A percentile compares a stretch with the other conserved stretches of the same genome.
Conservation (phyloP, 2,113 vertebrate genomes). For the Cavia aperea region DNA sequence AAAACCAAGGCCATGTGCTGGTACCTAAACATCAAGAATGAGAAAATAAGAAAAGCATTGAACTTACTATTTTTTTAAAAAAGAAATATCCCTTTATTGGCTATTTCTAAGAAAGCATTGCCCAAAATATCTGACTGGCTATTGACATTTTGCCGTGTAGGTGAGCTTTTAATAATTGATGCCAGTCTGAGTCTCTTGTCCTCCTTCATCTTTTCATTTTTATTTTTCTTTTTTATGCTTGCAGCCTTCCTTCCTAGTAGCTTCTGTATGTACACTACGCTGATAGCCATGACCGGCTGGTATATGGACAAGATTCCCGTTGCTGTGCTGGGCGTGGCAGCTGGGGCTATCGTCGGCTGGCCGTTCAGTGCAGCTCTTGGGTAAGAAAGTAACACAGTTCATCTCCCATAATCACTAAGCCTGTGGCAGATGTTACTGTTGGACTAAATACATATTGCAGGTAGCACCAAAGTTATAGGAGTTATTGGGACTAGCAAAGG, state of each 20-base stretch:
- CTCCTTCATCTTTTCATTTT: not conserved
- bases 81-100: not conserved
- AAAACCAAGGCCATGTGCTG: not conserved
- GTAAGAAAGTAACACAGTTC: constrained; percentile 74
- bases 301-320: constrained; percentile 89
- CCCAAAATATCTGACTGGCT: not conserved
- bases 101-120: not conserved
- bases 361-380: constrained; percentile 93
- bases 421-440: not conserved
- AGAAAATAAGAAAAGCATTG: constrained; percentile 23
- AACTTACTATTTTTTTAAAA: not conserved
- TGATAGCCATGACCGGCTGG: constrained; percentile 96
- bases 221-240: not conserved
- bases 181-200: not conserved
- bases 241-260: constrained; percentile 95
- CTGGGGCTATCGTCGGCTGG: constrained; percentile 92
- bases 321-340: constrained; percentile 89
- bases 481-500: not conserved
- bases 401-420: not conserved
- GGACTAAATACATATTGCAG: not conserved
- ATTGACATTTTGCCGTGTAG: not conserved
- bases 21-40: not conserved
- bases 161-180: not conserved
- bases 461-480: not conserved
- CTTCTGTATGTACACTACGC: constrained; percentile 96